Evolutionary conservation across 2,113 vertebrate species (phyloP).

Genomic region (Poeciliopsis prolifica): DNA sequence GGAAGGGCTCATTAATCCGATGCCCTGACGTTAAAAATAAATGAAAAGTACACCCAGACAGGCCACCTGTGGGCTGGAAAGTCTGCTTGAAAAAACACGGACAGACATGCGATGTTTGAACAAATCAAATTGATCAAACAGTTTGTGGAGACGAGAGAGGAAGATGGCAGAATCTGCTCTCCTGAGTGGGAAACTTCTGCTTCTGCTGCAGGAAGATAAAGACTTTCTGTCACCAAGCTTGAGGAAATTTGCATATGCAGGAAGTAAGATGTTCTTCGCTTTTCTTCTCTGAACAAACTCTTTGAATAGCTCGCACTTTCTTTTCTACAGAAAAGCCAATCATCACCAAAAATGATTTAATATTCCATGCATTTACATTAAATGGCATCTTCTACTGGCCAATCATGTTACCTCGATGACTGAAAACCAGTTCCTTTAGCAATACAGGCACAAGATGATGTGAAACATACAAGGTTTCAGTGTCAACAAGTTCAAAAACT

Average conservation of each 20-base stretch:
- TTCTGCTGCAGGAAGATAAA: background rate
- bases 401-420: background rate
- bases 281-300: background rate
- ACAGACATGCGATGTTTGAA: conserved; percentile 60
- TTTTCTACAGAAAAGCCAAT: conserved; percentile 2
- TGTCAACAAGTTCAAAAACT: background rate
- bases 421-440: background rate
- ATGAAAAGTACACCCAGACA: conserved; percentile 70
- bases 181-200: conserved; percentile 1
- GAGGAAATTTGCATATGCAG: conserved; percentile 1
- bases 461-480: background rate
- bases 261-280: conserved; percentile 8
- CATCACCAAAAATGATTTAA: background rate
- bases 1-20: conserved; percentile 23
- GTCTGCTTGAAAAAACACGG: conserved; percentile 58
- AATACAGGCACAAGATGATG: background rate
- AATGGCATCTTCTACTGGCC: background rate
- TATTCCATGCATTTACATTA: conserved; percentile 19
- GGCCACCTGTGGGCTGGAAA: conserved; percentile 55
- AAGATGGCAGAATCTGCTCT: conserved; percentile 21
- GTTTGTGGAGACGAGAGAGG: conserved; percentile 13
- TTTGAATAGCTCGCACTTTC: conserved; percentile 12
- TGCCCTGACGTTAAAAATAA: conserved; percentile 63
- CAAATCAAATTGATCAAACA: conserved; percentile 74
- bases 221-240: background rate